Percentiles rank a stretch among this genome's conserved stretches.
Conservation (phyloP, 2,113 vertebrate species). For the Oreocharis arfaki region DNA sequence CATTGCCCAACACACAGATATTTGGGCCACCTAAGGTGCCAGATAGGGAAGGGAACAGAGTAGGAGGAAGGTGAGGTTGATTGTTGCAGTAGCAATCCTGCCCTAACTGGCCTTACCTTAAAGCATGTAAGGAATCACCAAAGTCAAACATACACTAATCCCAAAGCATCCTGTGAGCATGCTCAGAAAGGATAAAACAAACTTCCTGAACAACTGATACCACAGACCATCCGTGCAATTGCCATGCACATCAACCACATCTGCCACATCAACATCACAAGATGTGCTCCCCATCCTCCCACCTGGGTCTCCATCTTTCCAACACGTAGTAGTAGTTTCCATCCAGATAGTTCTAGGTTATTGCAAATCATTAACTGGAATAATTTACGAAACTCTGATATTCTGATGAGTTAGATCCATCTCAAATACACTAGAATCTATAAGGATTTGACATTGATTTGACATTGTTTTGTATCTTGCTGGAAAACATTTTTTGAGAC, state of each 20-base stretch:
- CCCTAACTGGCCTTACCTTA: background rate
- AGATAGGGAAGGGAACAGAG: background rate
- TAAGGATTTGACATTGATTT: background rate
- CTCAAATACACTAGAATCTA: background rate
- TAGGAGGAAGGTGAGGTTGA: background rate
- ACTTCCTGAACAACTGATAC: background rate
- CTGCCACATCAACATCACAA: background rate
- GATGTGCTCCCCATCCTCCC: background rate
- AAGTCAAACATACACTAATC: background rate
- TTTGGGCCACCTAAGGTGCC: background rate
- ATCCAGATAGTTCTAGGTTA: background rate
- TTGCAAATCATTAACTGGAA: background rate
- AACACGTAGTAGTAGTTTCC: background rate
- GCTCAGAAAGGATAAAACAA: background rate
- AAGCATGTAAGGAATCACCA: background rate
- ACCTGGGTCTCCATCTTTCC: background rate
- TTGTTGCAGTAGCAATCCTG: background rate
- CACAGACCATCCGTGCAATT: background rate
- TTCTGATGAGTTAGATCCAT: background rate
- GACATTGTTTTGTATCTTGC: background rate
- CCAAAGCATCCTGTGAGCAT: background rate
- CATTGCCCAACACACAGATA: background rate
- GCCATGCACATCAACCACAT: background rate
- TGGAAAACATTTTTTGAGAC: background rate
- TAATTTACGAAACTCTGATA: background rate